Evolutionary conservation across 2,113 vertebrate species (phyloP), one percentile per base, ranked within the genome.

Genomic region (Tauraco erythrolophus): DNA sequence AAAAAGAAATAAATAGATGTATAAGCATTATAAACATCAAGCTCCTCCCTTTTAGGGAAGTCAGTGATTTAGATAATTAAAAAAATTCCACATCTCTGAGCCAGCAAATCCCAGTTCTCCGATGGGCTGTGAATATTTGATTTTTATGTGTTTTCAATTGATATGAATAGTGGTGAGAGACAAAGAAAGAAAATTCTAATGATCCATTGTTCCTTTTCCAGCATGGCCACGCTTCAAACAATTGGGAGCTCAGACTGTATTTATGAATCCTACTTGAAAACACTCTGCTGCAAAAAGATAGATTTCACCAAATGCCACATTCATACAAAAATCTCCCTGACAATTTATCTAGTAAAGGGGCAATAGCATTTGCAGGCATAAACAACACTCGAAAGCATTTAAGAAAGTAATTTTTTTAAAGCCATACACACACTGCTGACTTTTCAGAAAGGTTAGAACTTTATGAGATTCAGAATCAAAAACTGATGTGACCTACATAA

Each of bases 401-500:
- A 37, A 77, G n/a, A 83, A 91, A 74, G 54, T 33, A 64, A 41
- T 88, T 82, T 91, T 84, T 94, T 95, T 69, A 33, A 94, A 92
- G 31, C 50, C 9, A 30, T 91, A 75, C 35, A 89, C 70, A 64
- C 65, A 91, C 61, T 97, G 93, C 92, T 97, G 97, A 94, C 93
- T 98, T 97, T 98, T 98, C 90, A 95, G 95, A 97, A 98, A 98
- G 95, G 91, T 96, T 98, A 92, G 61, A 97, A 96, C 75, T 97
- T 92, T 89, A 94, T 80, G 95, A 98, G 93, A 93, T 94, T 94
- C 88, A 79, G 94, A 98, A 99, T 98, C 95, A 98, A 98, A 98
- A 98, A 95, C 97, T 96, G 97, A 98, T 98, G 98, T 98, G 98
- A 98, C 98, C 98, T 98, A 98, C 97, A 98, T 98, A 98, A 98